Base-by-base conservation (phyloP, 1,140 invertebrate genomes). In the Heliconius congener region DNA sequence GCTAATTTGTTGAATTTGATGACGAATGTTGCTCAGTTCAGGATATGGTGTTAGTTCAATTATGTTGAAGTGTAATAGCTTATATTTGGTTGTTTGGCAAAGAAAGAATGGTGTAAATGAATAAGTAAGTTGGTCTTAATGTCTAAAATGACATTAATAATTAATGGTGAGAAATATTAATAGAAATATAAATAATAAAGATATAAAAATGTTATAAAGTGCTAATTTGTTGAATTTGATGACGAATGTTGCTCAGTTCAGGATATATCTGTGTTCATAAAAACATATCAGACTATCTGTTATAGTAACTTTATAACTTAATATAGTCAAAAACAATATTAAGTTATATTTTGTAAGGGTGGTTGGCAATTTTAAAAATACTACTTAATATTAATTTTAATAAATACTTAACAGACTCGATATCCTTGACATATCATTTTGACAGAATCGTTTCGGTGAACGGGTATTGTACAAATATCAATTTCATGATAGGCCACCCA, bases 401-500 rank as follows among this genome's bases (percentile, higher is more conserved):
- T 66, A 66, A 30, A 16, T 66, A 13, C 57, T 66, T 66, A 30
- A 66, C 60, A 66, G 60, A 30, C 60, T 4, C 60, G 60, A 72
- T 72, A 72, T 27, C 74, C 37, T 37, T 79, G 80, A 75, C 34
- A 74, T 71, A 81, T 78, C 80, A 73, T 82, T 84, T 81, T 82
- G 81, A 81, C 80, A 81, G 39, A 71, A 52, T 55, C 75, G 70
- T 79, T 57, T 72, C 55, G 60, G 76, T 57, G 81, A 78, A 75
- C 72, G 73, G 71, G 42, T 80, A 80, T 52, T 80, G 79, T 57
- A 78, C 74, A 50, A 79, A 83, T 85, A 86, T 86, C 85, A 79
- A 83, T 85, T 85, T 80, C 86, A 79, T 79, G 78, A 76, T 82
- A 74, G 86, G 83, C 88, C 88, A 90, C 88, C 87, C 88, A 89